These are phyloP conservation scores for Morus bassanus DNA, from an alignment of 2,797 vertebrate genomes.

Conservation along the genomic window DNA sequence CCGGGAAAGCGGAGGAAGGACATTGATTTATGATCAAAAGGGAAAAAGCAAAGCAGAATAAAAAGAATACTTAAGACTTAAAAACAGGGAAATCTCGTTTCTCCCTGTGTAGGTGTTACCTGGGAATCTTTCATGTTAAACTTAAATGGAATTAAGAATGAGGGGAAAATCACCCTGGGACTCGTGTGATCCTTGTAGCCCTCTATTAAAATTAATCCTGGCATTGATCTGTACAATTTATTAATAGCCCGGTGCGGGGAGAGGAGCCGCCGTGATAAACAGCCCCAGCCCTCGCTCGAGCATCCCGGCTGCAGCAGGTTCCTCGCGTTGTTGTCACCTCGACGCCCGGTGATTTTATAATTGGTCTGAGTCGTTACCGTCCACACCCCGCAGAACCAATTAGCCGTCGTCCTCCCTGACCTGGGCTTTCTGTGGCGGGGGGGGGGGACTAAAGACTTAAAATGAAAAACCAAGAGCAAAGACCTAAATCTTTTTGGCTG, in stretches of 20 bases:
- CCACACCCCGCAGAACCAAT: constrained; percentile 86
- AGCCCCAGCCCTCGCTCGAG: constrained; percentile 30
- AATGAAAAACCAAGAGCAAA: constrained; percentile 74
- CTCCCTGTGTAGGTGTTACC: constrained; percentile 43
- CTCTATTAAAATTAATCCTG: constrained; percentile 85
- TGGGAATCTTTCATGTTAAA: constrained; percentile 85
- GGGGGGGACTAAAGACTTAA: constrained; percentile 75
- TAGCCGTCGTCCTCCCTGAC: constrained; percentile 80
- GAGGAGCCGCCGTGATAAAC: constrained; percentile 44
- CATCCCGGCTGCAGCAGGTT: not conserved
- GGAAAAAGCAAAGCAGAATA: constrained; percentile 44
- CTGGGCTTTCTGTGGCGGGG: constrained; percentile 73
- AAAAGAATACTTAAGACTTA: constrained; percentile 62
- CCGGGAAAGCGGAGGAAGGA: not conserved
- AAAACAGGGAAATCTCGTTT: constrained; percentile 35
- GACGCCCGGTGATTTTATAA: constrained; percentile 78
- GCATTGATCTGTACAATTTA: constrained; percentile 83
- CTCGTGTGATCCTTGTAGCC: constrained; percentile 75
- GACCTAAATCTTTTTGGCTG: constrained; percentile 83
- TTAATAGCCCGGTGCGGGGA: constrained; percentile 75
- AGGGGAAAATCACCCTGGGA: constrained; percentile 68
- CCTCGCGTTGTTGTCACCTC: constrained; percentile 13
- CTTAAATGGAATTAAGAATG: constrained; percentile 87
- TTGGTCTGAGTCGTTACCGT: constrained; percentile 80
- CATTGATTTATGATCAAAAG: constrained; percentile 72